phyloP scores from a whole-genome alignment of 2,888 invertebrate genomes.

The Junonia oenone region DNA sequence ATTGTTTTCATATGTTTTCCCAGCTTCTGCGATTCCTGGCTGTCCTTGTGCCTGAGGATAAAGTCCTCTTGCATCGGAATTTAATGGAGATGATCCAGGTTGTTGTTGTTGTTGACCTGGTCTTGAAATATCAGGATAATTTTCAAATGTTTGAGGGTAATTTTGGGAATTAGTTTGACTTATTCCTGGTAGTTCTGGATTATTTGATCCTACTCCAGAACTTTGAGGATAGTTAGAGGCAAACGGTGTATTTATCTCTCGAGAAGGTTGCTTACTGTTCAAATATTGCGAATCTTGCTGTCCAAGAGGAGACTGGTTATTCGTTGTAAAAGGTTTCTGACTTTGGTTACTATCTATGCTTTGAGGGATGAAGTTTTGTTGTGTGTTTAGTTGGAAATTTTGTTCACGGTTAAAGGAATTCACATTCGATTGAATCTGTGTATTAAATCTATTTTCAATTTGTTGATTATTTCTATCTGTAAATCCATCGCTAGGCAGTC shows the following conservation, averaged over 20 bases:
- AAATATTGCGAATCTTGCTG: background rate
- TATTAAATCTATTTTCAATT: slow-evolving; percentile 6
- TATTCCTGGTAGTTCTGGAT: background rate
- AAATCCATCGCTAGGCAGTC: slow-evolving; percentile 18
- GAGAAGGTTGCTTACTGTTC: background rate
- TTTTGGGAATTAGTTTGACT: background rate
- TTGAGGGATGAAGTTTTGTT: background rate
- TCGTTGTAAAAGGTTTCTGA: background rate
- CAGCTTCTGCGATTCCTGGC: background rate
- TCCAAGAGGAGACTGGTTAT: background rate
- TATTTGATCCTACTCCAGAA: background rate
- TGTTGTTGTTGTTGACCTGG: background rate
- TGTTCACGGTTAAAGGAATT: background rate
- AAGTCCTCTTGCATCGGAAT: background rate
- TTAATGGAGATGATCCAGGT: background rate
- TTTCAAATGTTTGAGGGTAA: slow-evolving; percentile 2
- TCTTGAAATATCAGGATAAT: background rate
- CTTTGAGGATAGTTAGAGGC: slow-evolving; percentile 12
- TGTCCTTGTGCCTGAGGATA: background rate
- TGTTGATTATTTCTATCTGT: background rate
- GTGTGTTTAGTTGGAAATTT: background rate
- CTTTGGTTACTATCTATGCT: background rate
- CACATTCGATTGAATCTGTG: background rate
- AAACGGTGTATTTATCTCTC: background rate
- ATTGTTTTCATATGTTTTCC: background rate